Conservation (phyloP, 2,888 invertebrate species). For the Zaprionus bogoriensis region DNA sequence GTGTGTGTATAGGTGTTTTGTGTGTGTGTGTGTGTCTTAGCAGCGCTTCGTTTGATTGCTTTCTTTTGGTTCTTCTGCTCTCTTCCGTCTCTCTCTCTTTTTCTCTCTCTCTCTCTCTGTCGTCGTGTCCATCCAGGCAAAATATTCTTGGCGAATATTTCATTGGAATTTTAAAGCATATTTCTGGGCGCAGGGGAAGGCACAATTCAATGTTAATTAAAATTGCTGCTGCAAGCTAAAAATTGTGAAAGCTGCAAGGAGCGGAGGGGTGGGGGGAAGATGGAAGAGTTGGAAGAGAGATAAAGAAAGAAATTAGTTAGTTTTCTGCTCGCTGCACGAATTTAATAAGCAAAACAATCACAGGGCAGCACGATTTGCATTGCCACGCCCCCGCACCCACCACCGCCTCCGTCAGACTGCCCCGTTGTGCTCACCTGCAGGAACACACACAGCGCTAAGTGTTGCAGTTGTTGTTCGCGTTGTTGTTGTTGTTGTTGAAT, state of each 20-base stretch:
- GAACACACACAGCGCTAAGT: conserved; percentile 71
- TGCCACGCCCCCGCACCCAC: conserved; percentile 42
- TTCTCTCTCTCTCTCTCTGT: conserved; percentile 16
- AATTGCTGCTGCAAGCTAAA: conserved; percentile 69
- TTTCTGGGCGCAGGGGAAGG: conserved; percentile 68
- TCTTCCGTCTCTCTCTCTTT: conserved; percentile 5
- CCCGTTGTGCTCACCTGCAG: conserved; percentile 72
- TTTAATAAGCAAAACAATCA: conserved; percentile 74
- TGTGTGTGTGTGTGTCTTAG: conserved; percentile 37
- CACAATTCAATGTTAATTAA: conserved; percentile 76
- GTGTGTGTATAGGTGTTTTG: conserved; percentile 15
- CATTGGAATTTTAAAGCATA: conserved; percentile 65
- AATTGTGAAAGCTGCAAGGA: conserved; percentile 61
- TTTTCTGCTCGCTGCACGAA: conserved; percentile 61
- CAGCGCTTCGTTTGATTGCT: conserved; percentile 41
- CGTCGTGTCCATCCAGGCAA: conserved; percentile 52
- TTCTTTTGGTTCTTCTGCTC: conserved; percentile 35
- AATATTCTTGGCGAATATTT: conserved; percentile 74
- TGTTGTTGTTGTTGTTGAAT: conserved; percentile 28
- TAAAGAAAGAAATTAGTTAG: conserved; percentile 31
- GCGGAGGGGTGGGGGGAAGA: background rate
- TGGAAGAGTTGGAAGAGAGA: background rate
- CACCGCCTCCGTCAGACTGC: background rate
- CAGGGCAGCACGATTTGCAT: conserved; percentile 70
- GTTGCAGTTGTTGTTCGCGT: conserved; percentile 43